Conservation (phyloP, 1,140 invertebrate genomes). For the Brachionus koreanus region DNA sequence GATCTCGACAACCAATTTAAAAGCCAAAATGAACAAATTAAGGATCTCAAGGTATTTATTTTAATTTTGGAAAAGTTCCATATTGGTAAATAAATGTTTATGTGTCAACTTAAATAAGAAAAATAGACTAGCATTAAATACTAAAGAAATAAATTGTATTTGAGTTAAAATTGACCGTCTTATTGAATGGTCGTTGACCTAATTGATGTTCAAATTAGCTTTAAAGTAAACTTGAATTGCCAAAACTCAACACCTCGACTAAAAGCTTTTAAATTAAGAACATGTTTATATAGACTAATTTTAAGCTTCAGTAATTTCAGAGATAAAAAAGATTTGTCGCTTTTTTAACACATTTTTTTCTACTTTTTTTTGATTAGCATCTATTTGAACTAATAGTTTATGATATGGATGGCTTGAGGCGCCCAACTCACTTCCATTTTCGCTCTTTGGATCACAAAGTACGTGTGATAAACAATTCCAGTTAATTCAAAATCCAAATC, state of each 20-base stretch:
- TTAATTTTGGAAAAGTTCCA: neutral
- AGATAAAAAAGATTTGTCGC: neutral
- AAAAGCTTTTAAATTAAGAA: neutral
- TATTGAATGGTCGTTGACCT: neutral
- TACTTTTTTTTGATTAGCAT: neutral
- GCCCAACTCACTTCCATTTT: neutral
- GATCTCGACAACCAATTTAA: constrained; percentile 8
- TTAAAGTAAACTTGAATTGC: neutral
- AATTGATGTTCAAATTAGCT: neutral
- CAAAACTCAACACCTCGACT: neutral
- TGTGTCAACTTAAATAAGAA: neutral
- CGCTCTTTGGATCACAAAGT: neutral
- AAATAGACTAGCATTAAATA: neutral
- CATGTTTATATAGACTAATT: neutral
- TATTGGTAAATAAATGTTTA: neutral
- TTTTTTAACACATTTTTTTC: neutral
- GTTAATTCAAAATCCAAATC: neutral
- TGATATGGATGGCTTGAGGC: neutral
- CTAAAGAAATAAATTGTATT: neutral
- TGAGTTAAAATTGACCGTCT: neutral
- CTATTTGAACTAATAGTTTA: neutral
- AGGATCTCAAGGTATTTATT: constrained; percentile 13
- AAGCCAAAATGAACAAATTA: constrained; percentile 6
- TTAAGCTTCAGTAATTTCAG: neutral
- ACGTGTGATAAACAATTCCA: neutral